These are phyloP conservation scores for Drosophila monieri DNA, from an alignment of 2,888 invertebrate species.

Conservation along the genomic window DNA sequence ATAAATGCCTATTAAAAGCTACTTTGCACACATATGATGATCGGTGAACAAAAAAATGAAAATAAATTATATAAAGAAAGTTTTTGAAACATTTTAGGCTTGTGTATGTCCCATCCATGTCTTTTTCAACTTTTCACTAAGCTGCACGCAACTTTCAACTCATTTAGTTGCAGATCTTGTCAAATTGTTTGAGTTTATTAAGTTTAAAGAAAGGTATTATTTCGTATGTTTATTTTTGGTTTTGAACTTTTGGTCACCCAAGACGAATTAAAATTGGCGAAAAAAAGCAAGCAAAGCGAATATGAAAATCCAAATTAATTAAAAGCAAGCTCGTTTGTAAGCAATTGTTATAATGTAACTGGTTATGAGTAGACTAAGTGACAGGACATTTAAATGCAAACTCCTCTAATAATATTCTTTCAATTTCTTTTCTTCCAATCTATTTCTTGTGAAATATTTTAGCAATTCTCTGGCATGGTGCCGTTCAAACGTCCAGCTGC, in stretches of 20 bases:
- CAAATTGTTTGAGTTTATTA: constrained; percentile 4
- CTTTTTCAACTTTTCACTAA: constrained; percentile 16
- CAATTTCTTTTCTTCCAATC: constrained; percentile 15
- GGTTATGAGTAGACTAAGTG: constrained; percentile 28
- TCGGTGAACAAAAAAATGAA: not conserved
- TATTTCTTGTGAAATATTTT: constrained; percentile 59
- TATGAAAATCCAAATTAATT: constrained; percentile 26
- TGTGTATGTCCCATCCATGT: constrained; percentile 5
- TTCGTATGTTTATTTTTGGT: constrained; percentile 5
- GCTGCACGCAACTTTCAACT: constrained; percentile 26
- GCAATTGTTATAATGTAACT: constrained; percentile 31
- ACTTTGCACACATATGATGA: constrained; percentile 15
- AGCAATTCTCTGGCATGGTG: constrained; percentile 98
- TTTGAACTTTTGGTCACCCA: constrained; percentile 25
- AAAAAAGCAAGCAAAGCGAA: constrained; percentile 24
- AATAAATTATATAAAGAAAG: not conserved
- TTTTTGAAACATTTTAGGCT: not conserved
- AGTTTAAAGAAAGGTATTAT: constrained; percentile 13
- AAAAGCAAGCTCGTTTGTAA: constrained; percentile 42
- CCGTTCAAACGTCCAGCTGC: constrained; percentile 98
- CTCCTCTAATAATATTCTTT: constrained; percentile 14
- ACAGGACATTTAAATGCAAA: too few species aligned
- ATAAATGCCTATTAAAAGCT: constrained; percentile 5
- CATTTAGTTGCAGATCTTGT: constrained; percentile 2
- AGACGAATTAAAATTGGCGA: constrained; percentile 29